phyloP scores from a whole-genome alignment of 1,140 invertebrate genomes.

The Cydia pomonella region DNA sequence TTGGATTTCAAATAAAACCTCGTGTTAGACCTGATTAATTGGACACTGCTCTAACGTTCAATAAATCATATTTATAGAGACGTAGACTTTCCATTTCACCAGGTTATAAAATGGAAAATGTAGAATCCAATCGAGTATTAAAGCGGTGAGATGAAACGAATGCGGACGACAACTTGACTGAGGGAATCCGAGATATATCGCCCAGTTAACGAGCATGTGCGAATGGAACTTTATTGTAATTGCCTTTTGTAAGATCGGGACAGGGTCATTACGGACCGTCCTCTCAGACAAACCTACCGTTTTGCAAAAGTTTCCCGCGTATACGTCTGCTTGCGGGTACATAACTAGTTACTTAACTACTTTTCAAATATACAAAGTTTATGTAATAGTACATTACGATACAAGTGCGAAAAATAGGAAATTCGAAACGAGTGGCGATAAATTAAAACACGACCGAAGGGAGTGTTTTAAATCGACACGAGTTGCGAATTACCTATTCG shows the following conservation, averaged over 20 bases:
- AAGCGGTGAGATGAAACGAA: constrained; percentile 60
- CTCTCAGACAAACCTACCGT: constrained; percentile 53
- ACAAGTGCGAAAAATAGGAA: no score
- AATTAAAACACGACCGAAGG: no score
- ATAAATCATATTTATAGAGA: not conserved
- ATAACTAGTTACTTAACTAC: constrained; percentile 30
- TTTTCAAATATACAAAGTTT: not conserved
- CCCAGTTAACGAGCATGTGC: constrained; percentile 79
- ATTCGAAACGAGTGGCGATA: no score
- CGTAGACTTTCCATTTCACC: constrained; percentile 5
- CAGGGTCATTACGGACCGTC: constrained; percentile 72
- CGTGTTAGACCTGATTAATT: not conserved
- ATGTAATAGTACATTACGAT: no score
- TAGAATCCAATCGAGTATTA: constrained; percentile 38
- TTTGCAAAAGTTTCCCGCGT: constrained; percentile 57
- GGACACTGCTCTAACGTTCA: no score
- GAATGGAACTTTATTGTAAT: constrained; percentile 81
- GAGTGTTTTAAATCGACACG: no score
- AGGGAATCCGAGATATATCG: constrained; percentile 71
- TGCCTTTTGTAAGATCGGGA: constrained; percentile 79
- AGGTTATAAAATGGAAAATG: constrained; percentile 27
- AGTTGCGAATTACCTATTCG: no score
- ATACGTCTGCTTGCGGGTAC: constrained; percentile 35
- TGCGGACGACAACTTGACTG: constrained; percentile 58
- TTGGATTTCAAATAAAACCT: not conserved